Evolutionary conservation across 2,113 vertebrate genomes (phyloP), one percentile per base, ranked within the genome.

Genomic region (Zosterops japonicus): DNA sequence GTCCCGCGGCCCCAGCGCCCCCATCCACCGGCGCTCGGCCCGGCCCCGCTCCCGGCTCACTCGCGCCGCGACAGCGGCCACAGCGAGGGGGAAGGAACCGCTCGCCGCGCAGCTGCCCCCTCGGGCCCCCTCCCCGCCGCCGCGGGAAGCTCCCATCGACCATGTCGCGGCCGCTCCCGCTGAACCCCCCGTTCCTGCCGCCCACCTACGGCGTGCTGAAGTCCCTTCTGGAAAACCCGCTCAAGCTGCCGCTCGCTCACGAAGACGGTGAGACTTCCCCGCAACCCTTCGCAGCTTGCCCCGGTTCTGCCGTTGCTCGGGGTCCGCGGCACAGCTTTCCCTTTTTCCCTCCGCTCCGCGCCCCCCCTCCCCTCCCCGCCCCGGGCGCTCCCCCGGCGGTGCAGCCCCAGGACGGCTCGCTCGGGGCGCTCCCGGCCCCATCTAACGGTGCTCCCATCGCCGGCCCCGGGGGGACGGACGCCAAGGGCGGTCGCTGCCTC

Each of bases 141-240:
- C 39, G 69, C 82, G 41, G 69, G 82, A 46, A 69, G 64, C 39
- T 49, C 39, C 12, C 55, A 87, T 41, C 84, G 55, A 87, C 98
- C 98, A 99, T 99, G 99, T 98, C 99, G 96, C 98, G 99, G 98
- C 98, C 98, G 97, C 97, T 99, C 86, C 95, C 98, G 69, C 74
- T 99, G 86, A 99, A 98, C 92, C 96, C 98, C 95, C 97, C 98
- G 97, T 99, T 99, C 97, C 98, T 99, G 95, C 99, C 99, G 96
- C 99, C 99, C 96, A 98, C 98, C 56, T 99, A 99, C 95, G 99
- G 99, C 84, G 99, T 99, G 57, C 98, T 99, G 83, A 99, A 99
- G 95, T 99, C 99, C 59, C 98, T 99, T 93, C 98, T 99, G 98
- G 99, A 99, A 91, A 99, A 99, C 84, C 99, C 99, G 20, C 98